Base-by-base conservation (phyloP, 1,140 invertebrate species). In the Plectrocnemia conspersa region DNA sequence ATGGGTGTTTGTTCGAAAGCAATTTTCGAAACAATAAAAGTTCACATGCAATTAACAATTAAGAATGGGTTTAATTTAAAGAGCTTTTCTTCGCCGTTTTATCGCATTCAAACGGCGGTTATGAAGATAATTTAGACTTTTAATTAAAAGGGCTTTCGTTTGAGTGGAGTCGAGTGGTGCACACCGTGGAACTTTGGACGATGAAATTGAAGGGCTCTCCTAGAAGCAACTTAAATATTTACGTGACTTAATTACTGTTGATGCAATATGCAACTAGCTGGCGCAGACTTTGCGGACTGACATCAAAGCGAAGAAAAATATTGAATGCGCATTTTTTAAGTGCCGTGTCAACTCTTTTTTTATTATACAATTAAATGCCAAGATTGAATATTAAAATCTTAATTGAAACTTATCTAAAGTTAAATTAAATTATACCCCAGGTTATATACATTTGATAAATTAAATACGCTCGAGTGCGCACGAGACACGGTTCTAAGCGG, bases 231-330 rank as follows among this genome's bases (percentile, higher is more conserved):
- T 61, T 54, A 61, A 61, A 61, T 61, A 61, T 61, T 61, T 57
- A 57, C 59, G 55, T 57, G 54, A 61, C 59, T 61, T 61, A 61
- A 61, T 61, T 61, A 61, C 52, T 42, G 49, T 27, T 61, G 48
- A 61, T 61, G 59, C 55, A 61, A 54, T 61, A 52, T 57, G 50
- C 54, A 61, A 11, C 21, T 13, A 25, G 9, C 47, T 48, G 22
- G 52, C 25, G 32, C 32, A 25, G 23, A 44, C 50, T 35, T n/a
- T n/a, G n/a, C n/a, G n/a, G n/a, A n/a, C n/a, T n/a, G 9, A 19
- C 35, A 16, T 56, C 54, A 56, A 56, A 56, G 54, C 15, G 46
- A 41, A 48, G 48, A n/a, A n/a, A n/a, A n/a, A n/a, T n/a, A n/a
- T n/a, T n/a, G n/a, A n/a, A n/a, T n/a, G n/a, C n/a, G n/a, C n/a